Base-by-base conservation (phyloP, 92 coral and sea anemone genomes). In the Bergia sp. region DNA sequence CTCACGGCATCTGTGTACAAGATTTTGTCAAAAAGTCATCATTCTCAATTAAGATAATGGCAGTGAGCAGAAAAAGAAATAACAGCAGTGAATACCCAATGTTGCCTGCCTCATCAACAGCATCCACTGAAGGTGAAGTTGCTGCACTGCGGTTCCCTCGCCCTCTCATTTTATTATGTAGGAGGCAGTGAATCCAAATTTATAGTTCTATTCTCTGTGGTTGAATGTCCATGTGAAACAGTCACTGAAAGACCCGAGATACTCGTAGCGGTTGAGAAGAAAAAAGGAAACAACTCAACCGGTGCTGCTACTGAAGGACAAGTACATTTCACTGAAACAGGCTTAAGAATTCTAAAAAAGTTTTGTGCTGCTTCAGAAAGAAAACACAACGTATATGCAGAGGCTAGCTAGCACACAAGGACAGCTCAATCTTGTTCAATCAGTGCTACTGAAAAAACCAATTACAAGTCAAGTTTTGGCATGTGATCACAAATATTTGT, bases 371-470 rank as follows among this genome's bases (percentile, higher is more conserved):
- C 85, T 40, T 40, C 88, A 47, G 88, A 81, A n/a, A 80, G 83
- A 73, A 88, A 75, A 53, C 44, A 65, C 4, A 67, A 80, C 36
- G 86, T 92, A 37, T 15, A 82, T 55, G 49, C 91, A 53, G 95
- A 92, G 42, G 88, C 85, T 43, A 44, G 72, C 21, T 88, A 93
- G 45, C 47, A 38, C 45, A 18, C 42, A 39, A 75, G 79, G 5
- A 38, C 49, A 75, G 21, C 79, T 75, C 20, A 12, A 16, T n/a
- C 44, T 75, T 75, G 49, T 75, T 75, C 79, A 75, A 38, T 18
- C 40, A 75, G 86, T 64, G 53, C 90, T 92, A 21, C 90, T 91
- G 91, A 79, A 92, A 79, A 29, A 64, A 40, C 89, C 95, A 73
- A n/a, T 89, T 10, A 7, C 55, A 36, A 65, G 72, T 44, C 44